Evolutionary conservation across 1,140 invertebrate genomes (phyloP), one percentile per base, ranked within the genome.

Genomic region (Nixonia krombeini): DNA sequence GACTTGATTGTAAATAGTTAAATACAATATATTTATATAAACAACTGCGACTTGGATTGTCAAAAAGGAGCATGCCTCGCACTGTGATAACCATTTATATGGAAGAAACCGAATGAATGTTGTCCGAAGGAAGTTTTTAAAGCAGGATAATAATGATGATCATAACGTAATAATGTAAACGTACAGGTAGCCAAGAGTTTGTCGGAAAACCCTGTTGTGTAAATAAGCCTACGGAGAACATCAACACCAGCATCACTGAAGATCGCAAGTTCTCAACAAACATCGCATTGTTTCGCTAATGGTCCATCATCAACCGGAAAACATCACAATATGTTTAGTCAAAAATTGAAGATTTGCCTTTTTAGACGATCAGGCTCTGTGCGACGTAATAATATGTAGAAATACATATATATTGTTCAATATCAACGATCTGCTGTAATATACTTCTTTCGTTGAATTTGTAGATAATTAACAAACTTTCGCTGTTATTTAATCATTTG

Each of bases 401-500:
- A 21, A 21, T 21, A 21, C 21, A 21, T 21, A 21, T 21, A 6
- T 21, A 6, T 3, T 6, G 21, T 21, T 21, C 6, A 21, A 21
- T 3, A 21, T 21, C 21, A 21, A 21, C 21, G 21, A 21, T 21
- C 21, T 21, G 21, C 21, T 21, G 21, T 21, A 21, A 21, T 21
- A 21, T 21, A 21, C 6, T 21, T 21, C 6, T 21, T 21, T 21
- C 21, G 21, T 21, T 21, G 21, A 21, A 21, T 68, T 61, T 33
- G 53, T 66, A 29, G 66, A 58, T 29, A 47, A 31, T 31, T 17
- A 56, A 47, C 73, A 47, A 65, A 63, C 59, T 49, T 70, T 44
- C 50, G 65, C 55, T 65, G 59, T 51, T 75, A 73, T 75, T 63
- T 62, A 72, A 71, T 66, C 35, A 73, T 73, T 71, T 70, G 71